These are phyloP conservation scores for Cabera pusaria DNA, from an alignment of 2,888 invertebrate species.

Conservation along the genomic window DNA sequence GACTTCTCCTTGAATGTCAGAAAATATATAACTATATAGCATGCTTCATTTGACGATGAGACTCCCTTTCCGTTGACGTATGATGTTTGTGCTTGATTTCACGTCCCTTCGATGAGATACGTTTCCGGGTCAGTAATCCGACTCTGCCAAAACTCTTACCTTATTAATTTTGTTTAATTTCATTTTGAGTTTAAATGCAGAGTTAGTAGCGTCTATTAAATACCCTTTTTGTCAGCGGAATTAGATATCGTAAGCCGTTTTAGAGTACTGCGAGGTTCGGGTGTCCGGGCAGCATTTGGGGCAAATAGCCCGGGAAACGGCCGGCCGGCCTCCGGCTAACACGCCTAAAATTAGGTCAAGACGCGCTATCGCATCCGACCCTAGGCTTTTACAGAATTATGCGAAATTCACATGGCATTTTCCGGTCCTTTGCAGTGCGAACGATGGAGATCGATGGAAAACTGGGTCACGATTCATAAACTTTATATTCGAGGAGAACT, in stretches of 20 bases:
- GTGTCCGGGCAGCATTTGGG: conserved; percentile 52
- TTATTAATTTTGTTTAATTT: conserved; percentile 24
- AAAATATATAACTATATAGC: conserved; percentile 30
- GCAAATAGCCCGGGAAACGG: conserved; percentile 59
- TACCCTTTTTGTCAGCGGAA: conserved; percentile 53
- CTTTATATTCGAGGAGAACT: conserved; percentile 2
- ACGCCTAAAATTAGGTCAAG: conserved; percentile 64
- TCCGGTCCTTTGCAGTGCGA: conserved; percentile 10
- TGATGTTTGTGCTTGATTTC: conserved; percentile 31
- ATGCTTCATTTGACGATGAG: conserved; percentile 46
- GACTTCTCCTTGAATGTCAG: conserved; percentile 7
- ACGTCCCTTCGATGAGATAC: conserved; percentile 12
- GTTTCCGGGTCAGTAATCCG: conserved; percentile 30
- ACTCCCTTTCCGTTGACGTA: conserved; percentile 33
- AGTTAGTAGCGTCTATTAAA: conserved; percentile 44
- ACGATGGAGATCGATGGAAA: conserved; percentile 10
- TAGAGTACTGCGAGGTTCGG: conserved; percentile 34
- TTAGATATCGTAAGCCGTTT: conserved; percentile 54
- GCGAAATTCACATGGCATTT: conserved; percentile 47
- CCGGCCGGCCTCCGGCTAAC: conserved; percentile 45
- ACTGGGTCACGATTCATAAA: conserved; percentile 9
- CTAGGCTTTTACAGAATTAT: conserved; percentile 49
- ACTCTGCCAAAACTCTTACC: conserved; percentile 11
- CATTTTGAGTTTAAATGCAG: conserved; percentile 28
- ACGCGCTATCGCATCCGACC: conserved; percentile 42